Conservation (phyloP, 2,888 invertebrate genomes). For the Muscina levida region DNA sequence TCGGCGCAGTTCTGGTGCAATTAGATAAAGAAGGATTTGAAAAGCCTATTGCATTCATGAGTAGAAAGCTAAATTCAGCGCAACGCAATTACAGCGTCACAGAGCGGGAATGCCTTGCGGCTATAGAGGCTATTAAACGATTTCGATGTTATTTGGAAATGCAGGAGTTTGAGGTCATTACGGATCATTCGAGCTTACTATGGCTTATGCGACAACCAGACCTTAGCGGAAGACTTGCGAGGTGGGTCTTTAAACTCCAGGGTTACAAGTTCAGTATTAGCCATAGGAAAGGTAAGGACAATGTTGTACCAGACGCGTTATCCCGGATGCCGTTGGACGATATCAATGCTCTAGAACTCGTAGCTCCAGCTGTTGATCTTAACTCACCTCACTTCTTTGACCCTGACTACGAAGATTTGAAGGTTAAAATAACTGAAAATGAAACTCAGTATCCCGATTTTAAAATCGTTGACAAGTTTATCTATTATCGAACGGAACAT, state of each 20-base stretch:
- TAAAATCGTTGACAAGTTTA: no score
- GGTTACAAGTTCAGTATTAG: conserved; percentile 15
- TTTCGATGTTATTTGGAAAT: no score
- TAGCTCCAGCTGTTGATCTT: no score
- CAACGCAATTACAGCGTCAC: conserved; percentile 57
- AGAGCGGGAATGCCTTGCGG: conserved; percentile 57
- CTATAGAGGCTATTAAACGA: no score
- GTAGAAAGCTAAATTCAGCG: conserved; percentile 46
- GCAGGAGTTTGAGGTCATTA: conserved; percentile 39
- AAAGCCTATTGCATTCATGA: conserved; percentile 28
- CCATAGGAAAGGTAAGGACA: conserved; percentile 34
- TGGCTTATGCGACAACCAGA: conserved; percentile 42
- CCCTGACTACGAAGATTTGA: no score
- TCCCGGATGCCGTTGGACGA: neutral
- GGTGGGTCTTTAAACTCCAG: conserved; percentile 32
- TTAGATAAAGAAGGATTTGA: conserved; percentile 5
- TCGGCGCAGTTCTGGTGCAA: conserved; percentile 21
- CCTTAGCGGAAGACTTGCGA: conserved; percentile 25
- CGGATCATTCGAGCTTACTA: conserved; percentile 29
- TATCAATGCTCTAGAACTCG: no score
- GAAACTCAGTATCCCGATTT: no score
- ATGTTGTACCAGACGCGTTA: conserved; percentile 24
- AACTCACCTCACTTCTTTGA: no score
- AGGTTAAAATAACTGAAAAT: no score
- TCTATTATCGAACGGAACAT: no score